Conservation (phyloP, 2,113 vertebrate species). For the Drymodes brunneopygia region DNA sequence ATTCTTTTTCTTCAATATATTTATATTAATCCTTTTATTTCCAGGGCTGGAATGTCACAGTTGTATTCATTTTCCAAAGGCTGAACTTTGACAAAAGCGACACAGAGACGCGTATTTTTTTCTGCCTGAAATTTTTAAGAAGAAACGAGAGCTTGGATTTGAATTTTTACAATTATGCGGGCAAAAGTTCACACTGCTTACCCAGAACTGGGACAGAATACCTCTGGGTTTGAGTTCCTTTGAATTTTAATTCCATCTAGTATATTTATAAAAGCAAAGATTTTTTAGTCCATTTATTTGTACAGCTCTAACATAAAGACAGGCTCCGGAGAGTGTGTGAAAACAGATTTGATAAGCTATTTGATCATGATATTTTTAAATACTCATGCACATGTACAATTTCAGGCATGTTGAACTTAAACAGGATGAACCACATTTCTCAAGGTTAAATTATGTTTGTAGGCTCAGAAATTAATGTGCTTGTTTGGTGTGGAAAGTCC, state of each 20-base stretch:
- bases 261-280: neutral
- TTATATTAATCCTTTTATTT: slow-evolving; percentile 40
- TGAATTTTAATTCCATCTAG: neutral
- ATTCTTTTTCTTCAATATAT: neutral
- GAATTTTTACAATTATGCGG: neutral
- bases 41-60: neutral
- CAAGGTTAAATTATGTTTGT: neutral
- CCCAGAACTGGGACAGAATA: neutral
- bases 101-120: neutral
- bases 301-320: neutral
- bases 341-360: neutral
- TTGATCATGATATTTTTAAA: neutral
- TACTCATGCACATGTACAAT: neutral
- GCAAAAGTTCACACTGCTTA: neutral
- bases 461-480: neutral
- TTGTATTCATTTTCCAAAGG: neutral
- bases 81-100: neutral
- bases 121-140: neutral
- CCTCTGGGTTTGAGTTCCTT: neutral
- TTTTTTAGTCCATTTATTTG: neutral
- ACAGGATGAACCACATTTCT: neutral
- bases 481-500: neutral
- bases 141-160: neutral
- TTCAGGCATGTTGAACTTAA: neutral
- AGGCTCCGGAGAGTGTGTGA: neutral